Percentiles rank a stretch among this genome's conserved stretches.
Evolutionary conservation across 1,140 invertebrate species (phyloP).

Genomic region (Drosophila nigromelanica): DNA sequence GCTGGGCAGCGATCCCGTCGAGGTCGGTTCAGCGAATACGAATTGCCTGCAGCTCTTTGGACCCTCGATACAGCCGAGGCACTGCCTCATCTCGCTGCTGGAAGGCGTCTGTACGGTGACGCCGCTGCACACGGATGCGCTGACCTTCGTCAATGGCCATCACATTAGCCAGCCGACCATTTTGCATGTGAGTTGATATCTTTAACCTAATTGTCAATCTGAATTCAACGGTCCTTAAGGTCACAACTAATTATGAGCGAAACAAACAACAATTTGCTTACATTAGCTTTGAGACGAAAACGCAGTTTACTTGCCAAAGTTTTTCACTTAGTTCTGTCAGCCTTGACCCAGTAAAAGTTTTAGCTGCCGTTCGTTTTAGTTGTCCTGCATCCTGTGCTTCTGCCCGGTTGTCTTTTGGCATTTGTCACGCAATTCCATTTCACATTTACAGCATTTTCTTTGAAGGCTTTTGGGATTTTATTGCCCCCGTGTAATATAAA

Average conservation of each 20-base stretch:
- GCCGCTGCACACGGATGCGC: slow-evolving; percentile 95
- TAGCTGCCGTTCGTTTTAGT: not conserved
- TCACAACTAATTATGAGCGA: slow-evolving; percentile 4
- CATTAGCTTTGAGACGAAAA: slow-evolving; percentile 7
- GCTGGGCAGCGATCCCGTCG: slow-evolving; percentile 86
- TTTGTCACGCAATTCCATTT: slow-evolving; percentile 44
- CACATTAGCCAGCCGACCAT: slow-evolving; percentile 96
- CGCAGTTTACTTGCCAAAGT: slow-evolving; percentile 16
- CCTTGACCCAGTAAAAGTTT: slow-evolving; percentile 34
- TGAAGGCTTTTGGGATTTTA: slow-evolving; percentile 23
- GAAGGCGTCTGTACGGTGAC: slow-evolving; percentile 96
- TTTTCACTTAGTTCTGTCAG: slow-evolving; percentile 9
- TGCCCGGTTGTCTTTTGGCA: slow-evolving; percentile 12
- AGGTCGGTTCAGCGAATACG: slow-evolving; percentile 88
- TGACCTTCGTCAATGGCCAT: slow-evolving; percentile 97
- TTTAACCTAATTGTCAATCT: slow-evolving; percentile 1
- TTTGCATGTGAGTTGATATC: slow-evolving; percentile 88
- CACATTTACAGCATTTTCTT: slow-evolving; percentile 15
- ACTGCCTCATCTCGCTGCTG: slow-evolving; percentile 96
- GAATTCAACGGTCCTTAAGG: not conserved
- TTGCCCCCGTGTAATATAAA: slow-evolving; percentile 11
- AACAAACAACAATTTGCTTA: slow-evolving; percentile 1
- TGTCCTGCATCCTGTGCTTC: slow-evolving; percentile 3
- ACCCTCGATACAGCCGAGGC: slow-evolving; percentile 94
- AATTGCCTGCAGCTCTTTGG: slow-evolving; percentile 89